Evolutionary conservation across 1,140 invertebrate genomes (phyloP).

Genomic region (Physella acuta): DNA sequence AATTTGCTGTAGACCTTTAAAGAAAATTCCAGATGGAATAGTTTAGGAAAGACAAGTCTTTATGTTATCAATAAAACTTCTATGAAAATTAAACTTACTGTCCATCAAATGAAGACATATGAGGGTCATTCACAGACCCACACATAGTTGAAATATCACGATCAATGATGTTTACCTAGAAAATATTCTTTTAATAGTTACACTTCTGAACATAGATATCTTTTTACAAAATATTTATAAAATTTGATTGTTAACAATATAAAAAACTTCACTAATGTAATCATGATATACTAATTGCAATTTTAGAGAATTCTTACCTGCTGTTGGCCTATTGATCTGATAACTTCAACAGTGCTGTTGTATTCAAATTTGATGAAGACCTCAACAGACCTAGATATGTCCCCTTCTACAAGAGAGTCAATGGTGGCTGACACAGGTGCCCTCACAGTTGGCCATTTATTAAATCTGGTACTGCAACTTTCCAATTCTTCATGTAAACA

Average conservation of each 20-base stretch:
- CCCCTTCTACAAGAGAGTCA: constrained; percentile 39
- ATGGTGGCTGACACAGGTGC: constrained; percentile 33
- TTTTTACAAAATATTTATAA: too few species aligned
- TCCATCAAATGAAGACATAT: constrained; percentile 42
- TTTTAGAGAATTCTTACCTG: constrained; percentile 16
- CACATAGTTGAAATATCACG: constrained; percentile 33
- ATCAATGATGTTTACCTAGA: constrained; percentile 35
- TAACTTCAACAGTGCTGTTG: constrained; percentile 22
- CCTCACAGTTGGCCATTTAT: constrained; percentile 25
- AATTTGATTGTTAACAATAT: too few species aligned
- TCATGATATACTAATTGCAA: too few species aligned
- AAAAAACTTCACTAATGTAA: too few species aligned
- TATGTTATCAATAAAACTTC: neutral
- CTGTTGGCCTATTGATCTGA: constrained; percentile 12
- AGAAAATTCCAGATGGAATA: neutral
- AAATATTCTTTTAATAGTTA: too few species aligned
- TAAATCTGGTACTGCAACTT: constrained; percentile 27
- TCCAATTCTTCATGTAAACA: too few species aligned
- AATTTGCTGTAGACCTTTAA: too few species aligned
- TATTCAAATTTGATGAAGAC: constrained; percentile 21
- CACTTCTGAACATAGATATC: neutral
- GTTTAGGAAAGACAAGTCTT: neutral
- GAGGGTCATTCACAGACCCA: constrained; percentile 39
- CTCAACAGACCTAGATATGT: constrained; percentile 30
- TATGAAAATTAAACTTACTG: constrained; percentile 28